Evolutionary conservation across 2,888 invertebrate genomes (phyloP), one percentile per base, ranked within the genome.

Genomic region (Apamea anceps): DNA sequence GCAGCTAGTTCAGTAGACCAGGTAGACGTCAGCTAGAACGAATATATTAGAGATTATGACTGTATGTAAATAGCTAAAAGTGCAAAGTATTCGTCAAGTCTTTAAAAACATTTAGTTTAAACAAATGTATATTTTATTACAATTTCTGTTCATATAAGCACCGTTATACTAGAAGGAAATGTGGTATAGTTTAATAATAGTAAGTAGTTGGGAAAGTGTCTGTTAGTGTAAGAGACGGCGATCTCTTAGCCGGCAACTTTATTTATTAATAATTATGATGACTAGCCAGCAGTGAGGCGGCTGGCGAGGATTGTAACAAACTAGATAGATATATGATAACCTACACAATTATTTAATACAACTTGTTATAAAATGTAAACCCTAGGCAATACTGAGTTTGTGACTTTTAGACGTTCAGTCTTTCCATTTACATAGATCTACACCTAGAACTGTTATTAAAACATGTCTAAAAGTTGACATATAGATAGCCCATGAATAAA

Each of bases 21-120:
- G 66, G 32, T 72, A 74, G 74, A 67, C n/a, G 28, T 74, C 77
- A 45, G 84, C 78, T 80, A 77, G 70, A 73, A 72, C 37, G 57
- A 51, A 66, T 80, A 74, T 42, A 65, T 71, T 75, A 73, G 57
- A 70, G 15, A 79, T 77, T 86, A 72, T 66, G 73, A 75, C 60
- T 70, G 66, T 81, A 67, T 85, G 77, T 85, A 84, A 75, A 84
- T 87, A 85, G 85, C 81, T 80, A 71, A 75, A 77, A 75, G 85
- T 87, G 85, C 87, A 85, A 85, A 78, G 66, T 83, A 77, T 79
- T 79, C 76, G 72, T 66, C 54, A 68, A 48, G n/a, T 72, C 67
- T 67, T 70, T 32, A 63, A 32, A 71, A 77, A 60, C 32, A 28
- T 79, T 37, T 66, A 66, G 37, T 75, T 65, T 54, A 42, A 73